phyloP scores from a whole-genome alignment of 2,113 vertebrate genomes.

The Callospermophilus lateralis region DNA sequence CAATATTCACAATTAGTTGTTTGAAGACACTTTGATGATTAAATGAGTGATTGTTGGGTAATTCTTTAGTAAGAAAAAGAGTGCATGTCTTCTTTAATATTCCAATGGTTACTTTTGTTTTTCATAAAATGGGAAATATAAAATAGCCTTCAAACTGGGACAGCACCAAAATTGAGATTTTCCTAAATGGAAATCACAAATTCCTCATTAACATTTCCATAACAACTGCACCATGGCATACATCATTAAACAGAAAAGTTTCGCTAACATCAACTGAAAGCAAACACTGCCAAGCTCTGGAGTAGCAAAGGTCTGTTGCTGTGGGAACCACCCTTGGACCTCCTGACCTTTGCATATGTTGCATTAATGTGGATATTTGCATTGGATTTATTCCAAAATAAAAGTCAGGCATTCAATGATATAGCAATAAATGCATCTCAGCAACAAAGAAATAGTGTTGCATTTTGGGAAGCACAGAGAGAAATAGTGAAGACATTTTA shows the following conservation, averaged over 20 bases:
- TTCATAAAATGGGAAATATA: not conserved
- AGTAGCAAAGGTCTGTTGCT: conserved; percentile 41
- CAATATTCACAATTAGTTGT: not conserved
- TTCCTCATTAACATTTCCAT: not conserved
- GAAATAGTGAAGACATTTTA: conserved; percentile 3
- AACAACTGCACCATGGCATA: not conserved
- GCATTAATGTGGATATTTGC: conserved; percentile 63
- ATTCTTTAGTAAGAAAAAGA: not conserved
- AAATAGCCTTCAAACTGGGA: not conserved
- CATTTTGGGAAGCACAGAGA: not conserved
- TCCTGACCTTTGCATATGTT: conserved; percentile 45
- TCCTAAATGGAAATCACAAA: conserved; percentile 30
- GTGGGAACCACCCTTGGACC: not conserved
- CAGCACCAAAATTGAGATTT: not conserved
- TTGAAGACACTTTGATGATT: not conserved
- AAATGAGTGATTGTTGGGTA: not conserved
- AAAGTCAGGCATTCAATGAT: not conserved
- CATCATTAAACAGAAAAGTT: conserved; percentile 61
- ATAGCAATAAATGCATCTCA: not conserved
- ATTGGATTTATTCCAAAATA: conserved; percentile 52
- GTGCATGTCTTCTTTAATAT: not conserved
- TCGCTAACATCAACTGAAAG: conserved; percentile 39
- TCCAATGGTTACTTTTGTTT: too few species aligned
- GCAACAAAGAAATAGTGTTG: not conserved
- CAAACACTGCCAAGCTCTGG: conserved; percentile 12